Conservation (phyloP, 1,140 invertebrate genomes). For the Mycetomoellerius zeteki region DNA sequence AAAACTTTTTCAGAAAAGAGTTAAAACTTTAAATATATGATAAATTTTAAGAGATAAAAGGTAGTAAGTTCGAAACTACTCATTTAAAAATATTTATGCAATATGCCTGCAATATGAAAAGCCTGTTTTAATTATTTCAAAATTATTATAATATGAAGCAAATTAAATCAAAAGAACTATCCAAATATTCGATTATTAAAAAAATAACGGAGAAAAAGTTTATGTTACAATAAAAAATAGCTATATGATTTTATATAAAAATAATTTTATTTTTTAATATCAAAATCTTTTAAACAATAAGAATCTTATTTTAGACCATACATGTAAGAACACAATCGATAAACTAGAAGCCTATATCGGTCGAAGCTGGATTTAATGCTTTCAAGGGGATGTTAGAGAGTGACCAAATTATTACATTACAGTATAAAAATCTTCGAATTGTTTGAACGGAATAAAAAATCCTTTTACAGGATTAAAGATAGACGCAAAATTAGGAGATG, state of each 20-base stretch:
- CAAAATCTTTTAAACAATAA: not conserved
- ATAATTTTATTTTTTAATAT: not conserved
- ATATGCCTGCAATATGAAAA: no score
- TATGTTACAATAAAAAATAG: not conserved
- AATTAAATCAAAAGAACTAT: not conserved
- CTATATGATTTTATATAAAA: not conserved
- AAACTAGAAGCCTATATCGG: no score
- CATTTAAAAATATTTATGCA: not conserved
- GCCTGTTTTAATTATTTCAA: no score
- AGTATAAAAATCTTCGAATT: no score
- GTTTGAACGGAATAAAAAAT: no score
- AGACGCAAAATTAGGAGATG: no score
- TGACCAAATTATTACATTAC: no score
- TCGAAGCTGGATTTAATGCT: no score
- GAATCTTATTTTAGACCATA: no score
- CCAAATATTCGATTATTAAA: not conserved
- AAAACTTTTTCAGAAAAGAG: not conserved
- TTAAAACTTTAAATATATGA: not conserved
- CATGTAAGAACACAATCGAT: no score
- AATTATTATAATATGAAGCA: not conserved
- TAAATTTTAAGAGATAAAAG: not conserved
- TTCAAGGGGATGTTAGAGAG: no score
- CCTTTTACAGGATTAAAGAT: no score
- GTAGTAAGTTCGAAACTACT: not conserved
- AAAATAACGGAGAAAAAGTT: not conserved